Conservation (phyloP, 2,113 vertebrate genomes). For the Elgaria multicarinata region DNA sequence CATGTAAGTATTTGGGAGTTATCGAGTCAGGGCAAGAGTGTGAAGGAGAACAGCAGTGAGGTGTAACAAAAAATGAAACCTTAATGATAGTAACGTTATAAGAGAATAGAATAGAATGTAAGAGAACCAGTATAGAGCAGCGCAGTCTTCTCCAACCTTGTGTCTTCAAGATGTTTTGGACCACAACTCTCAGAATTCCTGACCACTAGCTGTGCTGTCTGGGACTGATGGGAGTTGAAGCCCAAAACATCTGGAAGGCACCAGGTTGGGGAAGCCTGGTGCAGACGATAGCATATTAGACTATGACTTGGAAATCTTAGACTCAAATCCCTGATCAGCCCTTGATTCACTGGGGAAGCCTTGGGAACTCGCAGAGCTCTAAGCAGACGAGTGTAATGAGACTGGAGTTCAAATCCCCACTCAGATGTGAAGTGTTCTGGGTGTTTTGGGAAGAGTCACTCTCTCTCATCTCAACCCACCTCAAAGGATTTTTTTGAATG, state of each 20-base stretch:
- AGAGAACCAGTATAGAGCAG: neutral
- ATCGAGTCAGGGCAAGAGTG: slow-evolving; percentile 24
- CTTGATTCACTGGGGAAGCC: neutral
- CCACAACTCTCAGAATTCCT: too few relatives aligned
- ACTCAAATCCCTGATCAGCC: neutral
- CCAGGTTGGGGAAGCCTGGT: neutral
- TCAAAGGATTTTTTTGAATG: neutral
- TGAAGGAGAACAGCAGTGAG: slow-evolving; percentile 35
- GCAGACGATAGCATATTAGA: neutral
- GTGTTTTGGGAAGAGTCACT: neutral
- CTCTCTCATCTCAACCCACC: too few relatives aligned
- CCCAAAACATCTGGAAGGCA: too few relatives aligned
- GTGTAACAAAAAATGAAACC: neutral
- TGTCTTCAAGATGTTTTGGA: too few relatives aligned
- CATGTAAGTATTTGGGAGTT: slow-evolving; percentile 37
- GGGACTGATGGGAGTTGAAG: too few relatives aligned
- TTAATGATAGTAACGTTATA: neutral
- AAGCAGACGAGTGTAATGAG: too few relatives aligned
- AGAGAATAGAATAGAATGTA: neutral
- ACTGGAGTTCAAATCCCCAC: neutral
- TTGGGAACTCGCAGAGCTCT: neutral
- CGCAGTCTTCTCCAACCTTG: too few relatives aligned
- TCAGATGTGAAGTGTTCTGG: neutral
- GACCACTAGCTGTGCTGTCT: too few relatives aligned
- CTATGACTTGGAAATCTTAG: neutral